Base-by-base conservation (phyloP, 1,140 invertebrate genomes). In the Eumeta japonica region DNA sequence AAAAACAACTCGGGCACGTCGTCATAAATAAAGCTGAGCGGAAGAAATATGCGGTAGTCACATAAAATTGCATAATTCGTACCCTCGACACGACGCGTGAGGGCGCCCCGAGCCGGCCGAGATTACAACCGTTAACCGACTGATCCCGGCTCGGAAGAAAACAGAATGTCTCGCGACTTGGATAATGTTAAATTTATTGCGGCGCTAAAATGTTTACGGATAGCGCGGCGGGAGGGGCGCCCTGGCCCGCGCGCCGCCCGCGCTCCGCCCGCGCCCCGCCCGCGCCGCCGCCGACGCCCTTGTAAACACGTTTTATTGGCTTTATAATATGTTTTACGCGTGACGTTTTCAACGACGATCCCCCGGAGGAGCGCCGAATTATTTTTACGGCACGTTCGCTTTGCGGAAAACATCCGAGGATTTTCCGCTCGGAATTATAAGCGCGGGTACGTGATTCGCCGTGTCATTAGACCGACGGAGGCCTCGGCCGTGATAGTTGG, bases 251-350 rank as follows among this genome's bases (percentile, higher is more conserved):
- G 35, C 49, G 27, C 41, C 50, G 41, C 45, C 46, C 45, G 50
- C 44, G 50, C 51, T 52, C 52, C 68, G 67, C 64, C 66, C 66
- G 20, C 20, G 52, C 54, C 55, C 13, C 46, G 53, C 47, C 34
- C 49, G 27, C 41, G 48, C 42, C 45, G 48, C 45, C 49, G 45
- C 50, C 51, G 53, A 51, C 68, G 68, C 66, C 68, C 66, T 71
- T 74, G 66, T 74, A 71, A 74, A 74, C 68, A 74, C 68, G 68
- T 74, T 74, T 74, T 74, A 74, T 74, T 74, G 66, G 70, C 70
- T 74, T 74, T 74, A 71, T 71, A 71, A 74, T 71, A 74, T 74
- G 70, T 74, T 74, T 67, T 74, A 74, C 66, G 66, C 70, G 70
- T 71, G 70, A 74, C 70, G 70, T 71, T 74, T 74, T 67, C n/a